Base-by-base conservation (phyloP, 2,113 vertebrate species). In the Lanius ludovicianus region DNA sequence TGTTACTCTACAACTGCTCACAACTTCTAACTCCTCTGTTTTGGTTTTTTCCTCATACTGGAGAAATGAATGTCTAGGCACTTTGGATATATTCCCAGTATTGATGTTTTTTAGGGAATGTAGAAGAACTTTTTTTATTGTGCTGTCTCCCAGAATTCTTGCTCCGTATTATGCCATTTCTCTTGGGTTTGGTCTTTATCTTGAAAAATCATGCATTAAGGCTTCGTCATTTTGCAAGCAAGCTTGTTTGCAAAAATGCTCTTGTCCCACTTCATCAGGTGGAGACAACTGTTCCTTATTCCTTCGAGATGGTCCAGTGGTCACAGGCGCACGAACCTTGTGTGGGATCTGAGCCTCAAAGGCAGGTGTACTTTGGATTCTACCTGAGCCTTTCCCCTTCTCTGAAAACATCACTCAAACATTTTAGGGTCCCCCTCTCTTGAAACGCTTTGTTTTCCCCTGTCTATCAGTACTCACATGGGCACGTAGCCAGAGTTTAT, bases 281-380 rank as follows among this genome's bases (percentile, higher is more conserved):
- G 14, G 21, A 89, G n/a, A 35, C 18, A 84, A 35, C 9, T 0
- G 0, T n/a, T 76, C 19, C 25, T 73, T 80, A 24, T 15, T 92
- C 20, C 30, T 50, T 24, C 71, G 47, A 35, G 21, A 37, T 7
- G 2, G 4, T 57, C 31, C 24, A n/a, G 60, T 49, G 15, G 9
- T 69, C 57, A 52, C 5, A 52, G 50, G 19, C 0, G 0, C 4
- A 9, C 49, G 87, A 62, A 39, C 8, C 5, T 16, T 46, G 22
- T 3, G 6, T 33, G 14, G 7, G 25, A 31, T 55, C 50, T 2
- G 4, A 84, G 16, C 25, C 55, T 28, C 50, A 44, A 4, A n/a
- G 42, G 11, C 5, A 55, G 28, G 7, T 17, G 6, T 37, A 24
- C 33, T 64, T 80, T 21, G 60, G 2, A 12, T 55, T 84, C 25